These are phyloP conservation scores for Drosophila parthenogenetica DNA, from an alignment of 2,888 invertebrate genomes.

Conservation along the genomic window DNA sequence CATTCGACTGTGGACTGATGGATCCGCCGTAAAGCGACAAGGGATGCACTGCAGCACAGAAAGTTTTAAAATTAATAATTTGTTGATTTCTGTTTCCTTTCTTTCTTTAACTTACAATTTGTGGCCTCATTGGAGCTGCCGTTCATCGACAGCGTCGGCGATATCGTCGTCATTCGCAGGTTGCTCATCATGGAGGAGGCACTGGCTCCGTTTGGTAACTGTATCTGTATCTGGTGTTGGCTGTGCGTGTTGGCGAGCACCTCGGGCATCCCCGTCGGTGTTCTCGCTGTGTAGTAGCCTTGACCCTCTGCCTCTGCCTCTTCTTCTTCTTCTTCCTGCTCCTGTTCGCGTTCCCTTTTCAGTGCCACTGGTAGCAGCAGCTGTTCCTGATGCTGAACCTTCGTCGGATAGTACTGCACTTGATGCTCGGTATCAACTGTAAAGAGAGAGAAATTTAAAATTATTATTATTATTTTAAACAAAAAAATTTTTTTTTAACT, in stretches of 20 bases:
- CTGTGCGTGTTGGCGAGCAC: conserved; percentile 70
- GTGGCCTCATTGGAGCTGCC: conserved; percentile 82
- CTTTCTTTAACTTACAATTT: conserved; percentile 68
- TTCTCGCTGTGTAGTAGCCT: conserved; percentile 13
- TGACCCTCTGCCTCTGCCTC: not conserved
- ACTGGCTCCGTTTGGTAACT: conserved; percentile 48
- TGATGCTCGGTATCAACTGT: conserved; percentile 19
- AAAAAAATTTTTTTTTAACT: no score
- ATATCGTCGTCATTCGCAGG: conserved; percentile 81
- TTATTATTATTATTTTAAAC: no score
- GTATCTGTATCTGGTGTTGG: conserved; percentile 48
- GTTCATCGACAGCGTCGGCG: conserved; percentile 86
- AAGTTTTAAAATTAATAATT: not conserved
- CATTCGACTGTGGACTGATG: conserved; percentile 83
- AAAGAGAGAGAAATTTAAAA: conserved; percentile 2
- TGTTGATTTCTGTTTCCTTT: no score
- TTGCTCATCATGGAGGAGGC: conserved; percentile 69
- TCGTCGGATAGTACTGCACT: not conserved
- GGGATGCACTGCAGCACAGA: conserved; percentile 70
- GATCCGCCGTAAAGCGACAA: conserved; percentile 82
- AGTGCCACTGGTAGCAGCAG: not conserved
- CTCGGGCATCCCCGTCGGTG: conserved; percentile 72
- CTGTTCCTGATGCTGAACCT: conserved; percentile 5
- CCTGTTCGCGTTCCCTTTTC: conserved; percentile 1
- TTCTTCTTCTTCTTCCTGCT: conserved; percentile 3